Percentiles rank a stretch among this genome's conserved stretches.
These are phyloP conservation scores for Thyatira batis DNA, from an alignment of 2,888 invertebrate genomes.

Conservation along the genomic window DNA sequence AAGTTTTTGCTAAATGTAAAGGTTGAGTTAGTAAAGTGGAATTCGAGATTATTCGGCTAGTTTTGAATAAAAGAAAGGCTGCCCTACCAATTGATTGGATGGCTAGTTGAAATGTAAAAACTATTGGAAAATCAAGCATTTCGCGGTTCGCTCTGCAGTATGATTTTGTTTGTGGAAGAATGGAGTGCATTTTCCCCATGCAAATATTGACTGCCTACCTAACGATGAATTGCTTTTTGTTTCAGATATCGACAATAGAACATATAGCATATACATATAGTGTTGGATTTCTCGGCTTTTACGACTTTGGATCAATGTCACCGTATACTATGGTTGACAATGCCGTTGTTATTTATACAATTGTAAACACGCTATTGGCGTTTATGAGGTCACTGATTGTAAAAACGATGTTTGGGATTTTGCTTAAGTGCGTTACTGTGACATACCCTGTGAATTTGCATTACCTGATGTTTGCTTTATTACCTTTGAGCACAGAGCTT, in stretches of 20 bases:
- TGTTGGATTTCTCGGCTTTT: constrained; percentile 58
- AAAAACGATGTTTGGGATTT: constrained; percentile 38
- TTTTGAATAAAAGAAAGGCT: no score
- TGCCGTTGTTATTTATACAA: constrained; percentile 52
- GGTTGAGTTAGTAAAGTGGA: no score
- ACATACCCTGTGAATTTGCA: constrained; percentile 37
- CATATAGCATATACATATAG: constrained; percentile 49
- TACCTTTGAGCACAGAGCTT: constrained; percentile 60
- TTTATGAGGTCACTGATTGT: constrained; percentile 56
- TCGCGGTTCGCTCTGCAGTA: no score
- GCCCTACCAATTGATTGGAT: no score
- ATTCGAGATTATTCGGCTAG: no score
- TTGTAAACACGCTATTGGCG: constrained; percentile 44
- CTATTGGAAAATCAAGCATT: no score
- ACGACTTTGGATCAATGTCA: constrained; percentile 59
- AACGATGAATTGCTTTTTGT: constrained; percentile 25
- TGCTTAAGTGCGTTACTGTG: constrained; percentile 45
- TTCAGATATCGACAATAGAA: constrained; percentile 46
- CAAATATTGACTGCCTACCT: neutral
- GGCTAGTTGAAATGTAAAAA: no score
- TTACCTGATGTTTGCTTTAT: constrained; percentile 50
- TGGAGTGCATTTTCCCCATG: no score
- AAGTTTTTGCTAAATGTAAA: no score
- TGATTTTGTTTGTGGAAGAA: no score
- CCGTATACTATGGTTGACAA: constrained; percentile 62